phyloP scores from a whole-genome alignment of 2,113 vertebrate genomes.

The Bos indicus region DNA sequence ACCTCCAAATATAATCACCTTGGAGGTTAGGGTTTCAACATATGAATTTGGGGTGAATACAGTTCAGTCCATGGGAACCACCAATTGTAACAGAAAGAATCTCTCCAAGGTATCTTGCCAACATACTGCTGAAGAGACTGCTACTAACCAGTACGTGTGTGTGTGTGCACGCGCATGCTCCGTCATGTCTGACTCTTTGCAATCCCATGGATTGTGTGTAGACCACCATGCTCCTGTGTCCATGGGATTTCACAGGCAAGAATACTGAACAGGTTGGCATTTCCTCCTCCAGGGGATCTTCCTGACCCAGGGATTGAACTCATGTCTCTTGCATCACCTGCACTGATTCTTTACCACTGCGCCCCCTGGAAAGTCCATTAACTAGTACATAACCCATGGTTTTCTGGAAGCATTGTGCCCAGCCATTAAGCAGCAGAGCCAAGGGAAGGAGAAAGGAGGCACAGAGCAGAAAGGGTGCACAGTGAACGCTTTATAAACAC shows the following conservation, averaged over 20 bases:
- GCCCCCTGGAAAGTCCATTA: not conserved
- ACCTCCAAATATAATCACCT: not conserved
- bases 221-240: not conserved
- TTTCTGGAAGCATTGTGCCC: constrained; percentile 1
- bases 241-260: not conserved
- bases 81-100: not conserved
- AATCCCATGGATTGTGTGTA: not conserved
- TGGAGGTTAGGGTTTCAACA: not conserved
- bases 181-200: not conserved
- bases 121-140: not conserved
- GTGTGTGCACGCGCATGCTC: accelerated
- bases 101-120: not conserved
- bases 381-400: not conserved
- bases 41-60: not conserved
- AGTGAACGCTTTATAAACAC: constrained; percentile 11
- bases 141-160: not conserved
- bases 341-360: not conserved
- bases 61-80: not conserved
- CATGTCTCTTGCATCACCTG: not conserved
- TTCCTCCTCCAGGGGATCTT: not conserved
- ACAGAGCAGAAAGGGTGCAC: not conserved
- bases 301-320: not conserved
- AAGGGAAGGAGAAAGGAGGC: not conserved
- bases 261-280: not conserved
- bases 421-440: not conserved